Percentiles rank a stretch among this genome's conserved stretches.
phyloP scores from a whole-genome alignment of 1,140 invertebrate genomes.

The Cydia strobilella region DNA sequence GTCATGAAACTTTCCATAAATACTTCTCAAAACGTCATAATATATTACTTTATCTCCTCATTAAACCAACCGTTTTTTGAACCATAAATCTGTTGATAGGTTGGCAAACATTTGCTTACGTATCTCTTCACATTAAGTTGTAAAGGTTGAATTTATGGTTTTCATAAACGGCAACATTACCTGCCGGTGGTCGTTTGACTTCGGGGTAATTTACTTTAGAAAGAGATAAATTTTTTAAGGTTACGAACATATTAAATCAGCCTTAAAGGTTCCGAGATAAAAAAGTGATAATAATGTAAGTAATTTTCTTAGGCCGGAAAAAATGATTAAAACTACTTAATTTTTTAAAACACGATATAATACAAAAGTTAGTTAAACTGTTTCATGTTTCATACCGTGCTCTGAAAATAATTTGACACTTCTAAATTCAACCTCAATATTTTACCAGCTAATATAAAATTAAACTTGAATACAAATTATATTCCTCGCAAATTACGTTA shows the following conservation, averaged over 20 bases:
- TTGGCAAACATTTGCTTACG: conserved; percentile 36
- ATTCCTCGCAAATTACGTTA: not conserved
- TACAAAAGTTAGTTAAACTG: not conserved
- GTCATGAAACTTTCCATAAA: not conserved
- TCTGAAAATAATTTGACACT: not conserved
- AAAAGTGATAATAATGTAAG: conserved; percentile 6
- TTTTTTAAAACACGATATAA: not conserved
- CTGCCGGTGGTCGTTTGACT: conserved; percentile 36
- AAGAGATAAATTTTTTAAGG: conserved; percentile 23
- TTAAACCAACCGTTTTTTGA: conserved; percentile 34
- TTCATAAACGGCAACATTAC: conserved; percentile 44
- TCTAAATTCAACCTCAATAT: not conserved
- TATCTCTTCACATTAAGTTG: conserved; percentile 39
- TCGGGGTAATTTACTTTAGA: conserved; percentile 44
- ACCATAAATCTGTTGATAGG: conserved; percentile 45
- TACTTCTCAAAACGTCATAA: conserved; percentile 26
- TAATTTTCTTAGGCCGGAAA: not conserved
- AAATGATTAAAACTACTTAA: not conserved
- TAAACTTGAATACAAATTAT: too few relatives aligned
- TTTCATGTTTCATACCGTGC: not conserved
- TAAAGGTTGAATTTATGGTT: conserved; percentile 51
- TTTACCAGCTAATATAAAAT: not conserved
- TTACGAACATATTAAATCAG: conserved; percentile 4
- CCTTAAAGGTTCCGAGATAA: not conserved
- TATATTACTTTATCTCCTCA: conserved; percentile 18